Percentiles rank a stretch among this genome's conserved stretches.
These are phyloP conservation scores for Rhea americana DNA, from an alignment of 2,113 vertebrate species.

Conservation along the genomic window DNA sequence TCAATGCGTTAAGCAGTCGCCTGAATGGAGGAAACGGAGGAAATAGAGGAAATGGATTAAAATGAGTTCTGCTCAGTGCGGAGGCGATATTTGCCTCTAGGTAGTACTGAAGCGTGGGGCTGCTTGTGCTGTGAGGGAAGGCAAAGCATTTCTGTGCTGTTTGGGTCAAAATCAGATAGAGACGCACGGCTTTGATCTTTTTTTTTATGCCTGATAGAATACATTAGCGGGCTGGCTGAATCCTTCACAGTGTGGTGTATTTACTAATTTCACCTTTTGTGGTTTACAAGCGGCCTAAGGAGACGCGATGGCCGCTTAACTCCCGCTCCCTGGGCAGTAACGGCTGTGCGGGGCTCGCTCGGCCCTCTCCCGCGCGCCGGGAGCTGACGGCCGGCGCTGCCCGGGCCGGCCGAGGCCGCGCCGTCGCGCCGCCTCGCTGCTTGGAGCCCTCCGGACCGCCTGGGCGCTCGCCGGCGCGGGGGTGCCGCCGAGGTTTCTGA, in stretches of 20 bases:
- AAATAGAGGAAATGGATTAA: slow-evolving; percentile 27
- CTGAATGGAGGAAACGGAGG: slow-evolving; percentile 19
- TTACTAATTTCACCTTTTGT: slow-evolving; percentile 6
- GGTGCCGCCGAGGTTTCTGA: neutral
- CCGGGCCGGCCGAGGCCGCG: too few relatives aligned
- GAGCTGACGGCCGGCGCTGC: too few relatives aligned
- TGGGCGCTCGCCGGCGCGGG: too few relatives aligned
- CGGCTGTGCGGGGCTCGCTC: neutral
- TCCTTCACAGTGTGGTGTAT: neutral
- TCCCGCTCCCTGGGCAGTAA: neutral
- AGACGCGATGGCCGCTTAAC: slow-evolving; percentile 26
- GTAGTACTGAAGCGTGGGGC: neutral
- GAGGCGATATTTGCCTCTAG: neutral
- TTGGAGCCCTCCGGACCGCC: too few relatives aligned
- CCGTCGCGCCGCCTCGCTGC: too few relatives aligned
- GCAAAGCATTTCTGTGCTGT: neutral
- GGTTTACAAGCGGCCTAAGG: neutral
- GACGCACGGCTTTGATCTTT: neutral
- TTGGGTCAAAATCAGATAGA: neutral
- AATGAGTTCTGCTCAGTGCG: neutral
- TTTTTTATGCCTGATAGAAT: neutral
- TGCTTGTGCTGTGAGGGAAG: neutral
- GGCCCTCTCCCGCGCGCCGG: too few relatives aligned
- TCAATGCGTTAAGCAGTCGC: slow-evolving; percentile 37
- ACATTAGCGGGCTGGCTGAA: neutral